Conservation (phyloP, 1,140 invertebrate species). For the Notospermus geniculatus region DNA sequence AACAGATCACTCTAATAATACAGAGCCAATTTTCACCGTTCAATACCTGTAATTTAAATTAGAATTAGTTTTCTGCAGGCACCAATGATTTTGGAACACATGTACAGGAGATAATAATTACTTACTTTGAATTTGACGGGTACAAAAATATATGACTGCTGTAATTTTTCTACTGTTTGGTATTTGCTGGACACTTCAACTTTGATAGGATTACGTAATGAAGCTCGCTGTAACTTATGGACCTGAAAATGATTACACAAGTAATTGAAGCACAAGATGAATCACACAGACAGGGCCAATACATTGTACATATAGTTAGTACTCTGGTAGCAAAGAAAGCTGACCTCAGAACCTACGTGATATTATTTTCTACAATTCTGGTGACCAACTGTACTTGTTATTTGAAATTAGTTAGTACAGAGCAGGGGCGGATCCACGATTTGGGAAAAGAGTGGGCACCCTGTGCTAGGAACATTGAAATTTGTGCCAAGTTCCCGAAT, state of each 20-base stretch:
- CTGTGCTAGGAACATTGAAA: too few species aligned
- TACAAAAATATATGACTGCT: slow-evolving; percentile 94
- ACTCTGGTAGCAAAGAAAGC: too few species aligned
- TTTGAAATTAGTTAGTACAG: too few species aligned
- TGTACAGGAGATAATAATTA: slow-evolving; percentile 14
- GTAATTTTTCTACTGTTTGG: slow-evolving; percentile 94
- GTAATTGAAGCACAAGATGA: too few species aligned
- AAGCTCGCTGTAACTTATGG: slow-evolving; percentile 91
- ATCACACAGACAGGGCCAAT: too few species aligned
- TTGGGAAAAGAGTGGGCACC: too few species aligned
- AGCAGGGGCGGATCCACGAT: too few species aligned
- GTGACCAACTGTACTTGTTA: too few species aligned
- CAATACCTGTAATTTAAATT: background rate
- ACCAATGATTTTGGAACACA: background rate
- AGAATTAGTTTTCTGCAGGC: background rate
- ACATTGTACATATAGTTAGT: too few species aligned
- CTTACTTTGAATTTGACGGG: slow-evolving; percentile 90
- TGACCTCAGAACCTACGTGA: too few species aligned
- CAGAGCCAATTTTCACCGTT: background rate
- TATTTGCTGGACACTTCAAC: slow-evolving; percentile 96
- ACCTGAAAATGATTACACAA: slow-evolving; percentile 42
- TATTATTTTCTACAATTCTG: too few species aligned
- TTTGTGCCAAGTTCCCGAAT: too few species aligned
- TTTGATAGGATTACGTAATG: slow-evolving; percentile 83
- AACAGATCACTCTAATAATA: background rate